Evolutionary conservation across 2,888 invertebrate species (phyloP).

Genomic region (Drosophila anomelani): DNA sequence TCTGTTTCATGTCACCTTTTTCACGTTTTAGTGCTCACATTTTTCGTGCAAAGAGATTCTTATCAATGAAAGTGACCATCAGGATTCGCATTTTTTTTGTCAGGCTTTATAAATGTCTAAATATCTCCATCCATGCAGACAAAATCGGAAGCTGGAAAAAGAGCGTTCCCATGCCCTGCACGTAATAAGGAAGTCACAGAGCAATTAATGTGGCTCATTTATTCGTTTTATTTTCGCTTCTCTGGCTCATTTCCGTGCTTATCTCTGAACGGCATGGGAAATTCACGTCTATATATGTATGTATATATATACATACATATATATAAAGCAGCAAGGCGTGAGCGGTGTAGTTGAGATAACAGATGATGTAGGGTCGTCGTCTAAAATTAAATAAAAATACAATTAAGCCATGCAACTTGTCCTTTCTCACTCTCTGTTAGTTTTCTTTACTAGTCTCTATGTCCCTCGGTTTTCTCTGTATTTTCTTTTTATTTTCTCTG

Average conservation of each 20-base stretch:
- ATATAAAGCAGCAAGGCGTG: conserved; percentile 17
- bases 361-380: conserved; percentile 21
- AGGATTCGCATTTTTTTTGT: conserved; percentile 8
- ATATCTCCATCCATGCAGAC: conserved; percentile 7
- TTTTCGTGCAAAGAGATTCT: conserved; percentile 36
- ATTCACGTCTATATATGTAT: conserved; percentile 14
- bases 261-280: conserved; percentile 17
- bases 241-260: conserved; percentile 29
- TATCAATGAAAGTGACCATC: conserved; percentile 41
- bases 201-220: conserved; percentile 65
- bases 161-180: conserved; percentile 40
- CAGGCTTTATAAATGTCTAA: conserved; percentile 14
- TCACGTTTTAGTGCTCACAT: neutral
- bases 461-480: neutral
- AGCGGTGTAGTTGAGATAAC: conserved; percentile 12
- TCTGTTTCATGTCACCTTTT: conserved; percentile 9
- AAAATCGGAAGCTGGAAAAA: conserved; percentile 2
- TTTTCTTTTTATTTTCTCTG: conserved; percentile 7
- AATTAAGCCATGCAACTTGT: conserved; percentile 52
- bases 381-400: conserved; percentile 73
- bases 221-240: conserved; percentile 40
- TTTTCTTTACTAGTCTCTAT: neutral
- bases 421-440: no score
- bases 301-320: conserved; percentile 6
- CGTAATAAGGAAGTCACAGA: conserved; percentile 61